These are phyloP conservation scores for Oncorhynchus clarkii DNA, from an alignment of 2,113 vertebrate species.

Conservation along the genomic window DNA sequence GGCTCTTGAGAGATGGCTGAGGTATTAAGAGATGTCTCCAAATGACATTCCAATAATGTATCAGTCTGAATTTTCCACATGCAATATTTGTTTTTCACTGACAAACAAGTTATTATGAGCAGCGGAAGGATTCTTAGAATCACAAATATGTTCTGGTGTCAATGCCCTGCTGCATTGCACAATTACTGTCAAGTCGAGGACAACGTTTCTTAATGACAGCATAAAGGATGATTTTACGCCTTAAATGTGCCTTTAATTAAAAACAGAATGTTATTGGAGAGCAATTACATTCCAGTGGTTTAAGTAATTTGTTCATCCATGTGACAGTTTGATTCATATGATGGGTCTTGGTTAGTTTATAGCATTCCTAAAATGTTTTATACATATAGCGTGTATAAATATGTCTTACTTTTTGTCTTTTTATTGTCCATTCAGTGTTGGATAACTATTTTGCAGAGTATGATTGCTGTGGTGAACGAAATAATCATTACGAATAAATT, in stretches of 20 bases:
- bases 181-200: not conserved
- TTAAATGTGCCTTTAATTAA: not conserved
- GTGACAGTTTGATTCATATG: not conserved
- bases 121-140: not conserved
- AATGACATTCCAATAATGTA: constrained; percentile 4
- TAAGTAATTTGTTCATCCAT: not conserved
- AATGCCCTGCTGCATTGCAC: not conserved
- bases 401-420: constrained; percentile 27
- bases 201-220: not conserved
- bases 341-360: not conserved
- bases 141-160: not conserved
- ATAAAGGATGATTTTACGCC: not conserved
- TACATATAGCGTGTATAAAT: constrained; percentile 28
- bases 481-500: constrained; percentile 11
- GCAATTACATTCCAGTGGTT: not conserved
- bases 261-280: not conserved
- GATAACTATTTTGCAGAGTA: constrained; percentile 27
- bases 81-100: not conserved
- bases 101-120: constrained; percentile 1
- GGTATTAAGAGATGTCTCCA: not conserved
- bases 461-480: constrained; percentile 10
- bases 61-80: not conserved
- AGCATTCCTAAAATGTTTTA: constrained; percentile 13
- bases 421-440: constrained; percentile 10
- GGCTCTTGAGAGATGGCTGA: constrained; percentile 1